These are phyloP conservation scores for Hipparchia sbordonii DNA, from an alignment of 2,888 invertebrate species.

Conservation along the genomic window DNA sequence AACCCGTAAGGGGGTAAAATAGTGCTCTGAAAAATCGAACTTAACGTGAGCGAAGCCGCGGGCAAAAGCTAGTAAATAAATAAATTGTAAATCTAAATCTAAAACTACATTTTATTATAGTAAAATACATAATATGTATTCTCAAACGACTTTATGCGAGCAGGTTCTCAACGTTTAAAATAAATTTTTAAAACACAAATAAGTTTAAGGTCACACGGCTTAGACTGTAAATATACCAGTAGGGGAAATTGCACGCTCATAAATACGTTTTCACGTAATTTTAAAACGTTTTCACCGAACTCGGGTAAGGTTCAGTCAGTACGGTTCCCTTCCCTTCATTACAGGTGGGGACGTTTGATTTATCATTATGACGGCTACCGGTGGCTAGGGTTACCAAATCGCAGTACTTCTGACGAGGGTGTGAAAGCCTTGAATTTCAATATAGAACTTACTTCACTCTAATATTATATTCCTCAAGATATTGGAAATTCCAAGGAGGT, in stretches of 20 bases:
- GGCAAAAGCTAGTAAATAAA: no score
- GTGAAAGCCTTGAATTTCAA: constrained; percentile 3
- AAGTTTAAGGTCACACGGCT: not conserved
- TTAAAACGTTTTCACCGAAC: constrained; percentile 16
- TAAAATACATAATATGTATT: not conserved
- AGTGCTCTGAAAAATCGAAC: no score
- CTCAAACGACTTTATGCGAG: no score
- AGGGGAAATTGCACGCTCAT: not conserved
- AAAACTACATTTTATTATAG: not conserved
- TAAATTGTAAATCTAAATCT: no score
- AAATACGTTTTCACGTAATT: constrained; percentile 14
- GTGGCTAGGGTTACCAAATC: constrained; percentile 9
- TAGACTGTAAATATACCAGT: not conserved
- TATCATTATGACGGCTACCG: constrained; percentile 30
- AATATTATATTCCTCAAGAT: not conserved
- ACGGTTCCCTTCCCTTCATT: constrained; percentile 9
- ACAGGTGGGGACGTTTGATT: constrained; percentile 28
- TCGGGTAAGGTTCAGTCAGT: constrained; percentile 12
- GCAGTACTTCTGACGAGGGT: not conserved
- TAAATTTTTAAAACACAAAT: not conserved
- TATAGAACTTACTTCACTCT: not conserved
- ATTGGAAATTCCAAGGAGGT: not conserved
- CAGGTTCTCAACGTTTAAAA: no score
- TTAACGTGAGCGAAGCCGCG: no score
- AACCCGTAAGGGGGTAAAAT: no score